These are phyloP conservation scores for rat (Rattus norvegicus) DNA, from an alignment of 2,113 vertebrate species.

Conservation along the genomic window DNA sequence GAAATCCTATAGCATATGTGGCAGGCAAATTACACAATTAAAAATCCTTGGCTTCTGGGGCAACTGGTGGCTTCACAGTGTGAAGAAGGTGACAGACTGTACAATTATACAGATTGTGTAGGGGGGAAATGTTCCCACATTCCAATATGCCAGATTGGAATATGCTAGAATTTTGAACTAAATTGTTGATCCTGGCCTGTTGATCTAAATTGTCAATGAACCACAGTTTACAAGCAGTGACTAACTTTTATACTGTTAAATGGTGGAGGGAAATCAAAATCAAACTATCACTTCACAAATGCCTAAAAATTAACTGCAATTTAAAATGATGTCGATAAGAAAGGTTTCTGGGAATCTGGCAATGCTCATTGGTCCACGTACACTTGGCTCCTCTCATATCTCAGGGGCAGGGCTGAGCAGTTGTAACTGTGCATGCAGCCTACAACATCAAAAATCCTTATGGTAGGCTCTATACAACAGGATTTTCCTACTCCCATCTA, in stretches of 20 bases:
- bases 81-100: not conserved
- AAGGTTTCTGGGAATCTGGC: not conserved
- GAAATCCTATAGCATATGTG: not conserved
- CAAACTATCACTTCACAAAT: not conserved
- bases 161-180: not conserved
- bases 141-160: not conserved
- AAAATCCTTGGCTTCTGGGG: not conserved
- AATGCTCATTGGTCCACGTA: not conserved
- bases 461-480: not conserved
- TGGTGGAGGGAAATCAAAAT: not conserved
- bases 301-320: not conserved
- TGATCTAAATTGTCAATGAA: not conserved
- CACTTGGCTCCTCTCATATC: not conserved
- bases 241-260: not conserved
- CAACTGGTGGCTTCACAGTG: not conserved
- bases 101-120: not conserved
- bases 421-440: not conserved
- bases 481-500: not conserved
- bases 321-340: not conserved
- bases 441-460: not conserved
- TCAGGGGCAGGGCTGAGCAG: not conserved
- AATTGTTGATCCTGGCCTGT: not conserved
- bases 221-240: not conserved
- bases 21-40: not conserved
- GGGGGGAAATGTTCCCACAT: accelerated